Evolutionary conservation across 2,888 invertebrate species (phyloP).

Genomic region (Xestia sexstrigata): DNA sequence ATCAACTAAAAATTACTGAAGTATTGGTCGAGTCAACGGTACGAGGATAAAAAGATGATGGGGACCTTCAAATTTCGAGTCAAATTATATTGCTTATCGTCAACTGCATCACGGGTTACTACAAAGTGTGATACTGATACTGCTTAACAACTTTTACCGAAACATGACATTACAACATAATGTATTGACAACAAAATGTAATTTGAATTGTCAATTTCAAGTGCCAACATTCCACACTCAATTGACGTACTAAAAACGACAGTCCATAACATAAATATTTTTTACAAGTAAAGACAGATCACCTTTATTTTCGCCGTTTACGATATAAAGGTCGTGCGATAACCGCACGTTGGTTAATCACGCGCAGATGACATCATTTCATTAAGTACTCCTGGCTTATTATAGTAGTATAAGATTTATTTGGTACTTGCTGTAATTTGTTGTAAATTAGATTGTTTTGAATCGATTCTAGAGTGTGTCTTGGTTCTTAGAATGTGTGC

Average conservation of each 20-base stretch:
- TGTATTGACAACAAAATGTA: not conserved
- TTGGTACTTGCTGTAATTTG: conserved; percentile 23
- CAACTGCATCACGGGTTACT: not conserved
- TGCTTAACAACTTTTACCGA: too few species aligned
- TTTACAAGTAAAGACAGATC: conserved; percentile 48
- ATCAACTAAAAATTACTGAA: not conserved
- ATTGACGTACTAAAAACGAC: not conserved
- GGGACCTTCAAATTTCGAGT: not conserved
- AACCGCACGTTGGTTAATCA: conserved; percentile 72
- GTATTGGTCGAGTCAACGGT: not conserved
- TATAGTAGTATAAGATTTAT: conserved; percentile 18
- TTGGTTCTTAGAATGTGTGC: not conserved
- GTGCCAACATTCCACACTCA: conserved; percentile 1
- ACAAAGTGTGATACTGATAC: not conserved
- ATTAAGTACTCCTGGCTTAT: conserved; percentile 37
- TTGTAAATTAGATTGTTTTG: conserved; percentile 37
- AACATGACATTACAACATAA: not conserved
- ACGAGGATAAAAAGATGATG: not conserved
- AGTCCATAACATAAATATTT: conserved; percentile 35
- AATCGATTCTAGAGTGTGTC: not conserved
- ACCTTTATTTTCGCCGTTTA: conserved; percentile 63
- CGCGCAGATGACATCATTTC: conserved; percentile 74
- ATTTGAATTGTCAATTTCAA: not conserved
- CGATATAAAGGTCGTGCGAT: conserved; percentile 69
- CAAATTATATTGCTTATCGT: not conserved